Evolutionary conservation across 2,113 vertebrate species (phyloP).

Genomic region (Talpa occidentalis): DNA sequence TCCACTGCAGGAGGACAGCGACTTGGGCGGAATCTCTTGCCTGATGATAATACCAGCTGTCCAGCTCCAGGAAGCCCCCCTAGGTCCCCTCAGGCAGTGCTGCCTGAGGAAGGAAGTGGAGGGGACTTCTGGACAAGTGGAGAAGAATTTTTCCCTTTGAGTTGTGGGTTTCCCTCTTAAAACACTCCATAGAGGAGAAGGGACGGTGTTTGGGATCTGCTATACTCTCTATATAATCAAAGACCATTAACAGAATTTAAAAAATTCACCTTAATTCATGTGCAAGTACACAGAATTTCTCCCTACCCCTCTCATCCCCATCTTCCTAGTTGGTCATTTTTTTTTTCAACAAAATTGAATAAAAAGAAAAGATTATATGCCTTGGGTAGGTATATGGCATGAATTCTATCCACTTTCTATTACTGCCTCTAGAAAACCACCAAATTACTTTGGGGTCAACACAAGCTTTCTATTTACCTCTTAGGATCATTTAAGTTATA

Average conservation of each 20-base stretch:
- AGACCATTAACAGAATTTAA: not conserved
- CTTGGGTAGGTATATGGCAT: not conserved
- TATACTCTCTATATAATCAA: not conserved
- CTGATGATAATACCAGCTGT: not conserved
- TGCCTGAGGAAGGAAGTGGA: not conserved
- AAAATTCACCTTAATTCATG: not conserved
- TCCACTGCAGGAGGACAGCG: not conserved
- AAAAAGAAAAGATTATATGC: not conserved
- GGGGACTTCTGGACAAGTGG: not conserved
- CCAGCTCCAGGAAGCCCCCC: not conserved
- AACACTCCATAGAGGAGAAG: not conserved
- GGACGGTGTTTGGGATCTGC: not conserved
- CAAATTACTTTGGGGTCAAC: not conserved
- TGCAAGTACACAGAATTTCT: not conserved
- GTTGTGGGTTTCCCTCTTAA: not conserved
- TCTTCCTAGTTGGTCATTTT: not conserved
- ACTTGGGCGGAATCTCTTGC: not conserved
- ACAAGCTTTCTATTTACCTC: not conserved
- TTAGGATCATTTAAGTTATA: slow-evolving; percentile 35
- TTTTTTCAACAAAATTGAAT: slow-evolving; percentile 19
- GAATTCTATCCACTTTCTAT: slow-evolving; percentile 34
- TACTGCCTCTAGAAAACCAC: not conserved
- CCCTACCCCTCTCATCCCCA: not conserved
- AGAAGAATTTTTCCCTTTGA: not conserved
- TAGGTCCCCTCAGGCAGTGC: not conserved